These are phyloP conservation scores for Bacillus rossius DNA, from an alignment of 1,140 invertebrate genomes.

Conservation along the genomic window DNA sequence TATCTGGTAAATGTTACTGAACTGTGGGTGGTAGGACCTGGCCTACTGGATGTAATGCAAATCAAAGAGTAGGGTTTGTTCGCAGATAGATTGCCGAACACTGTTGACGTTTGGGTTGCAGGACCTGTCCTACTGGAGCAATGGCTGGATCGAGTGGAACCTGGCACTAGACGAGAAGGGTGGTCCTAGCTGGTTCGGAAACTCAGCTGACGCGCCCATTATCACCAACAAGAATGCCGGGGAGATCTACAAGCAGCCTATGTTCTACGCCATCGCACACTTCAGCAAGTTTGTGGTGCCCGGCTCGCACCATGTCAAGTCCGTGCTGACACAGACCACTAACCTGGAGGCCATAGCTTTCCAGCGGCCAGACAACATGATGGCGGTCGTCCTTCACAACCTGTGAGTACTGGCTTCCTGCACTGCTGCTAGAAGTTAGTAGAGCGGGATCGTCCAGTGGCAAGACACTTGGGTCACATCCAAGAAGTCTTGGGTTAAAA, in stretches of 20 bases:
- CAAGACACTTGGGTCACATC: too few species aligned
- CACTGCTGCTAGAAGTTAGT: too few species aligned
- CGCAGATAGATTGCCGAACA: too few species aligned
- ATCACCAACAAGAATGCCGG: constrained; percentile 58
- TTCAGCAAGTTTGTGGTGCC: constrained; percentile 74
- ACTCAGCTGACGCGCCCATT: constrained; percentile 72
- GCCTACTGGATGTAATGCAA: too few species aligned
- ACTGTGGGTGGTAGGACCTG: too few species aligned
- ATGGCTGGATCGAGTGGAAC: constrained; percentile 89
- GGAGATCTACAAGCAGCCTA: constrained; percentile 85
- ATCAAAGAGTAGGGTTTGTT: too few species aligned
- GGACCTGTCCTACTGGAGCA: constrained; percentile 62
- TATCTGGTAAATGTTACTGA: too few species aligned
- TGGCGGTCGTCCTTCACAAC: constrained; percentile 41
- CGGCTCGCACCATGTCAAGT: constrained; percentile 41
- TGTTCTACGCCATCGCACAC: constrained; percentile 82
- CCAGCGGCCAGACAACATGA: constrained; percentile 35
- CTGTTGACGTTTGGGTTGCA: too few species aligned
- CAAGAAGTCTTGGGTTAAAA: too few species aligned
- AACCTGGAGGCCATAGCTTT: constrained; percentile 36
- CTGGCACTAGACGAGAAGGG: constrained; percentile 67
- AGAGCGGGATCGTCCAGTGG: too few species aligned
- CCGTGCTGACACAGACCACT: not conserved
- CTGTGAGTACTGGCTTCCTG: constrained; percentile 33
- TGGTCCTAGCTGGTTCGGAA: constrained; percentile 74